phyloP scores from a whole-genome alignment of 2,113 vertebrate genomes.

The Phrynocephalus versicolor region DNA sequence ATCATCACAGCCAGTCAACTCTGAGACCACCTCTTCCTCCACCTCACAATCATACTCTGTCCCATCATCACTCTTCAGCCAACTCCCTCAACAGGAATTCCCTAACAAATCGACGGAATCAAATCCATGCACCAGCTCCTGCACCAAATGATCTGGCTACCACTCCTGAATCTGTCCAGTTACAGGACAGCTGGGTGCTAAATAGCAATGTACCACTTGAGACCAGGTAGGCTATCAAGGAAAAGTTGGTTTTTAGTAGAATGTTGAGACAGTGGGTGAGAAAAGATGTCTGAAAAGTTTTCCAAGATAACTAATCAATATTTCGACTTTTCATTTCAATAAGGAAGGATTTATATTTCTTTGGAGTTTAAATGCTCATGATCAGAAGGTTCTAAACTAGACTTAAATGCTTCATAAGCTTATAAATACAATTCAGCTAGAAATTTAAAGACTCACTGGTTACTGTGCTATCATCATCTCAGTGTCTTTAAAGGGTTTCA shows the following conservation, averaged over 20 bases:
- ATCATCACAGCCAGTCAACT: slow-evolving; percentile 95
- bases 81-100: slow-evolving; percentile 99
- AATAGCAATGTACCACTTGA: slow-evolving; percentile 98
- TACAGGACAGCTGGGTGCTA: slow-evolving; percentile 99
- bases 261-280: background rate
- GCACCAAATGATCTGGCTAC: slow-evolving; percentile 92
- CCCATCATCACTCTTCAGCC: slow-evolving; percentile 93
- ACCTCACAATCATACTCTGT: slow-evolving; percentile 94
- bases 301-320: background rate
- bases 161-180: slow-evolving; percentile 96
- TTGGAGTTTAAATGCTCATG: background rate
- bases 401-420: background rate
- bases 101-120: slow-evolving; percentile 90
- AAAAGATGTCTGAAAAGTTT: background rate
- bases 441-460: background rate
- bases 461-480: background rate
- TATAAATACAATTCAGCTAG: background rate
- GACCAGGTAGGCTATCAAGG: slow-evolving; percentile 83
- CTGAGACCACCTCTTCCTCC: slow-evolving; percentile 94
- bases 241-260: rapidly evolving
- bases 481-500: background rate
- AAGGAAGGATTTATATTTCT: background rate
- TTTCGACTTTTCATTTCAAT: background rate
- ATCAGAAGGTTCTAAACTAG: background rate
- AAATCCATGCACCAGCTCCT: slow-evolving; percentile 87